Base-by-base conservation (phyloP, 2,113 vertebrate species). In the Lophochroa leadbeateri region DNA sequence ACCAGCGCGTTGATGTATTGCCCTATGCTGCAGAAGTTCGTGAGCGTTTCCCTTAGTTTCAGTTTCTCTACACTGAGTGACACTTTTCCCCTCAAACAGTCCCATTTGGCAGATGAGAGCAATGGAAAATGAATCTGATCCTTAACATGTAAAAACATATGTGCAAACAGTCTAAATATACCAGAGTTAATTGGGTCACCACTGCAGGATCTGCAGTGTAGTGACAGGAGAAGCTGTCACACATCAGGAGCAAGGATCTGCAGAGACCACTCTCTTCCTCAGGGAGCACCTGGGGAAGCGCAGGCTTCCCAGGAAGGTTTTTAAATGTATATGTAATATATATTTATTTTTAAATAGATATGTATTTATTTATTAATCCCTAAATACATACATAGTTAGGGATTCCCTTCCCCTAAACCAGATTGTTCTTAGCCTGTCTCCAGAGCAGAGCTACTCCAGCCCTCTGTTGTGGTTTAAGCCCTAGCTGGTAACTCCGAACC, bases 1-100 rank as follows among this genome's bases (percentile, higher is more conserved):
- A 55, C 31, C 50, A 17, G 27, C 0, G 9, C 0, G 0, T 2
- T 90, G 67, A 71, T 43, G 44, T 47, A n/a, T 31, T 43, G 39
- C 60, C 43, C 52, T 31, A 0, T 28, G 46, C 69, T 33, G 47
- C 37, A 50, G 2, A 57, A 70, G 18, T 23, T 72, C 35, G 16
- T 8, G 8, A 82, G 55, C 3, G 0, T 41, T 87, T 60, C n/a
- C 67, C 33, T 6, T 29, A 2, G 0, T 25, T 61, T 82, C 21
- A 37, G 52, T 35, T 76, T 53, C 44, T 53, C 89, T 80, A 5
- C 17, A 2, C 7, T 3, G 43, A 68, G 17, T 7, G 19, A 47
- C 24, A 17, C 6, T 60, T 86, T 69, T 17, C 50, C 41, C 31
- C 74, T 57, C 69, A 31, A 20, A 44, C 7, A 25, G n/a, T 64